Conservation (phyloP, 2,888 invertebrate species). For the Heterodera filipjevi region DNA sequence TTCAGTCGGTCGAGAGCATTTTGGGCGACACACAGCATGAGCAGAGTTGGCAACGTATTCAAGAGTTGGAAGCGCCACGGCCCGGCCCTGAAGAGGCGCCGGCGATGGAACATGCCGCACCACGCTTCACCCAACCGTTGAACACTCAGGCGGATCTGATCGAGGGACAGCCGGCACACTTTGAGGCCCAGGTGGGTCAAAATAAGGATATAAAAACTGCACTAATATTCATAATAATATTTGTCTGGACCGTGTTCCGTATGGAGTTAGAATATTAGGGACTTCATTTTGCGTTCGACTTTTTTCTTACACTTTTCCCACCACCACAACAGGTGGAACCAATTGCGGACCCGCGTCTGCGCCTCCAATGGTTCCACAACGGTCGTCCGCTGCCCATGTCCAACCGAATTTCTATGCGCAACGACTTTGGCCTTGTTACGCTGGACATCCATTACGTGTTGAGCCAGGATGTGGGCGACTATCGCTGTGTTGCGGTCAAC, state of each 20-base stretch:
- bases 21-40: constrained; percentile 88
- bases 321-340: constrained; percentile 70
- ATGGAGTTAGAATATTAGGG: too few species aligned
- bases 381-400: constrained; percentile 79
- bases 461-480: constrained; percentile 78
- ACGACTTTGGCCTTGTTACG: constrained; percentile 92
- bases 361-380: constrained; percentile 72
- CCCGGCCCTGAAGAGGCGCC: constrained; percentile 51
- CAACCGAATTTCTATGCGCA: constrained; percentile 67
- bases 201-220: background rate
- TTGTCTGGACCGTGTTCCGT: too few species aligned
- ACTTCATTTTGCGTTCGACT: background rate
- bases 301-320: background rate
- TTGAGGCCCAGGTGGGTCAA: constrained; percentile 77
- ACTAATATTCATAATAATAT: too few species aligned
- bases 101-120: constrained; percentile 73
- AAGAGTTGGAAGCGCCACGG: constrained; percentile 78
- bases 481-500: constrained; percentile 84
- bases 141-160: constrained; percentile 80
- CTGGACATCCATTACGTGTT: constrained; percentile 84
- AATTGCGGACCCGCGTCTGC: constrained; percentile 87
- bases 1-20: constrained; percentile 51
- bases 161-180: constrained; percentile 91
- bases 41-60: constrained; percentile 67
- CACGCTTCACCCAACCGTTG: constrained; percentile 86